phyloP scores from a whole-genome alignment of 2,797 vertebrate genomes.

The Acanthiza pusilla region DNA sequence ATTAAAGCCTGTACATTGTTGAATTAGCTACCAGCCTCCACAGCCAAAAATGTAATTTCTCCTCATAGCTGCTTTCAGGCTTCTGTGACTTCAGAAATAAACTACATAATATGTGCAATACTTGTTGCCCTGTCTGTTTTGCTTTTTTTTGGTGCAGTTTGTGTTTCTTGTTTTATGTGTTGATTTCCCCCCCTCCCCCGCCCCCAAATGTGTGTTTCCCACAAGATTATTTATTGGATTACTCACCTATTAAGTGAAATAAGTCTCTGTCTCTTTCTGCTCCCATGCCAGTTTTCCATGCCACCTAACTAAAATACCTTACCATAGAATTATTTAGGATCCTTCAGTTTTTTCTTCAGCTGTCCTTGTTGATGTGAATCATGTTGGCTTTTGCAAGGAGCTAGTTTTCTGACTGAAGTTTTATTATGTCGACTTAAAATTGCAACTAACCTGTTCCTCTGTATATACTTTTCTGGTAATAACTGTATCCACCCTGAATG shows the following conservation, averaged over 20 bases:
- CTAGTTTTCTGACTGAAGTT: neutral
- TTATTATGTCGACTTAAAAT: neutral
- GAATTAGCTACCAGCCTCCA: neutral
- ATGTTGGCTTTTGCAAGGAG: neutral
- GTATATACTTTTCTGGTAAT: neutral
- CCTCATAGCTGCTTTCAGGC: neutral
- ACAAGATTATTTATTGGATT: neutral
- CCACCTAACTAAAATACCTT: neutral
- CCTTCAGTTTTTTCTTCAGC: neutral
- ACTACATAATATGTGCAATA: rapidly evolving
- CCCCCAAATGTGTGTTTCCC: neutral
- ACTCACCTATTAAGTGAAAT: neutral
- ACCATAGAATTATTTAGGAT: neutral
- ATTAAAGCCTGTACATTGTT: neutral
- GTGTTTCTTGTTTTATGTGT: neutral
- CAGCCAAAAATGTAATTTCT: neutral
- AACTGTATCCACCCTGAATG: neutral
- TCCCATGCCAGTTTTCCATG: neutral
- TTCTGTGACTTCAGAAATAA: neutral
- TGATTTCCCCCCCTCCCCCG: neutral
- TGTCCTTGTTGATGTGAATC: neutral
- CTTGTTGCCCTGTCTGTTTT: neutral
- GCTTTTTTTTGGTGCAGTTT: rapidly evolving
- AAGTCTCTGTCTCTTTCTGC: neutral
- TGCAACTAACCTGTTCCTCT: neutral